These are phyloP conservation scores for Aelia acuminata DNA, from an alignment of 2,888 invertebrate species.

Conservation along the genomic window DNA sequence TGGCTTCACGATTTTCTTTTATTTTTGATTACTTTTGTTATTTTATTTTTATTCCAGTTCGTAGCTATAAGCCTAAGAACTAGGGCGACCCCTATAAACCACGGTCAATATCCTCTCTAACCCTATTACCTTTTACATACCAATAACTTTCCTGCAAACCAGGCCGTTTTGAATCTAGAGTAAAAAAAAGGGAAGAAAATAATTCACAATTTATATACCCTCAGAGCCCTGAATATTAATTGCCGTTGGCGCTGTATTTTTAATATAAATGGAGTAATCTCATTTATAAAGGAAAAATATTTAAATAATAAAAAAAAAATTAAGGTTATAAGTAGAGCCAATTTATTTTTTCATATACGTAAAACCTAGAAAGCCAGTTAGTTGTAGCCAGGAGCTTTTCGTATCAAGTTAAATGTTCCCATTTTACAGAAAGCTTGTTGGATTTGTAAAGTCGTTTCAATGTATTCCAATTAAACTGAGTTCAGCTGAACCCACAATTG, in stretches of 20 bases:
- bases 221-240: neutral
- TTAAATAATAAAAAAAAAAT: neutral
- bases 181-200: neutral
- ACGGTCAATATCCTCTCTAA: neutral
- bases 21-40: no score
- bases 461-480: neutral
- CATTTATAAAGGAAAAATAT: neutral
- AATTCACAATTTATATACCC: slow-evolving; percentile 14
- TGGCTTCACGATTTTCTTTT: no score
- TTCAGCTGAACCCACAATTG: neutral
- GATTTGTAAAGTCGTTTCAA: neutral
- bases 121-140: neutral
- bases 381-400: neutral
- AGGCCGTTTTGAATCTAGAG: neutral
- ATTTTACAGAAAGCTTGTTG: neutral
- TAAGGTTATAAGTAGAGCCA: neutral
- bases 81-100: neutral
- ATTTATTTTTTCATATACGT: neutral
- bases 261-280: neutral
- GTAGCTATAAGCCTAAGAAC: neutral
- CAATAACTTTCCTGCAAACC: neutral
- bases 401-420: neutral
- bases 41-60: no score
- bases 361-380: neutral
- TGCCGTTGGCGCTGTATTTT: neutral